phyloP scores from a whole-genome alignment of 2,888 invertebrate species.

The Loripinus fragilis region DNA sequence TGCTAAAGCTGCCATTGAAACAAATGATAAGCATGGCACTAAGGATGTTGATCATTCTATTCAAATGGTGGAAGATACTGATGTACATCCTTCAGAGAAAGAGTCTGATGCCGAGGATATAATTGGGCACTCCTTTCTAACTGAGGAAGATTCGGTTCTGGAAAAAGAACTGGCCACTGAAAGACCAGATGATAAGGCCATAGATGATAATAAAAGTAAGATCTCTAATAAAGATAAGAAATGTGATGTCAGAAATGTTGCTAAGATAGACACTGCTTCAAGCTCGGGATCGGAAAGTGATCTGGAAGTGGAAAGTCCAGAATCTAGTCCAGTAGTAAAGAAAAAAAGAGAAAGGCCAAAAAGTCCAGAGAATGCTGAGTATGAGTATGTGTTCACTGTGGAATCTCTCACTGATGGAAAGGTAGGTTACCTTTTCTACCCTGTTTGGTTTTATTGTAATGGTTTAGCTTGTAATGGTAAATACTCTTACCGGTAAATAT shows the following conservation, averaged over 20 bases:
- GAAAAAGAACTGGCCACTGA: neutral
- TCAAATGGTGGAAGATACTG: neutral
- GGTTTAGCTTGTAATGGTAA: too few relatives aligned
- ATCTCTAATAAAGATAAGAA: neutral
- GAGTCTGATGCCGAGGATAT: constrained; percentile 17
- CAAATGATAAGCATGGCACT: neutral
- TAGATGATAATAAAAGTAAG: neutral
- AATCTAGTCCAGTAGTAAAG: constrained; percentile 34
- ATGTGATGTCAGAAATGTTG: neutral
- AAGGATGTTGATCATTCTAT: neutral
- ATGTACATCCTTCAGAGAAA: neutral
- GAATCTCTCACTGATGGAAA: constrained; percentile 77
- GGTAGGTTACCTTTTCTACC: too few relatives aligned
- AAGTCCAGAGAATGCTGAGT: constrained; percentile 48
- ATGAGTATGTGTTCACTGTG: constrained; percentile 73
- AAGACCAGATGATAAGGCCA: neutral
- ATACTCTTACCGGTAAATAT: too few relatives aligned
- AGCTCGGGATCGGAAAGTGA: constrained; percentile 21
- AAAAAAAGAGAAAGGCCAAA: constrained; percentile 2
- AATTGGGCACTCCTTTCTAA: neutral
- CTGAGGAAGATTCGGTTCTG: neutral
- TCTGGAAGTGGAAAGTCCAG: constrained; percentile 32
- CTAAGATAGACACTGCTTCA: neutral
- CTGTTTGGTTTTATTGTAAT: too few relatives aligned
- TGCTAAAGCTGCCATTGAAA: constrained; percentile 7